Base-by-base conservation (phyloP, 2,888 invertebrate genomes). In the Asteroscopus sphinx region DNA sequence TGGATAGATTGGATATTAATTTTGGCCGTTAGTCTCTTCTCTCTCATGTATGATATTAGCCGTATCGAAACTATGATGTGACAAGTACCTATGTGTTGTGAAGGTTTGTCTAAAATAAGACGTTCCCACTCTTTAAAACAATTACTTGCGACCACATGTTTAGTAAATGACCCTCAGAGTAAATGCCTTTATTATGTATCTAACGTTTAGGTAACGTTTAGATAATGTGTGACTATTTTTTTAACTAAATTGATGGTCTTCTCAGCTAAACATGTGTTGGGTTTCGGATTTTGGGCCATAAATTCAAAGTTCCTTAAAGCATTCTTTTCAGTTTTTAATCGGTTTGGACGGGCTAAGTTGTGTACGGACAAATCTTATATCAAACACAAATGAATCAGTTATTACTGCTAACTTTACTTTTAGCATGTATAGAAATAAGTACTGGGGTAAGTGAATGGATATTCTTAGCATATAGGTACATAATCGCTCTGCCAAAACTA, bases 361-460 rank as follows among this genome's bases (percentile, higher is more conserved):
- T 68, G 59, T 47, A 26, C 5, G 3, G n/a, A 5, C n/a, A 13
- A 46, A 21, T 28, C 6, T 32, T 33, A 7, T 0, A 36, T n/a
- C 9, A 7, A 33, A 13, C 8, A 51, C n/a, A 49, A 64, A 71
- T 77, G 68, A 51, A 48, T 46, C 39, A 21, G 4, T 37, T 64
- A 17, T n/a, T 74, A 15, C 7, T 66, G 7, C 0, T 75, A 3
- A 5, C 55, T 21, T 49, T 40, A 8, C 33, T 73, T 13, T 17
- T 46, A 33, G 33, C 37, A 13, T 62, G 25, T 52, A 9, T 56
- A 12, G 36, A 11, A 35, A 16, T 40, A 1, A 41, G 42, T 13
- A 13, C 66, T 42, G 67, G 62, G 37, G 69, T 75, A 61, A 71
- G 73, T 63, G 8, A 8, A n/a, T n/a, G n/a, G n/a, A n/a, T n/a